phyloP scores from a whole-genome alignment of 2,888 invertebrate genomes.

The Octodonta nipae region DNA sequence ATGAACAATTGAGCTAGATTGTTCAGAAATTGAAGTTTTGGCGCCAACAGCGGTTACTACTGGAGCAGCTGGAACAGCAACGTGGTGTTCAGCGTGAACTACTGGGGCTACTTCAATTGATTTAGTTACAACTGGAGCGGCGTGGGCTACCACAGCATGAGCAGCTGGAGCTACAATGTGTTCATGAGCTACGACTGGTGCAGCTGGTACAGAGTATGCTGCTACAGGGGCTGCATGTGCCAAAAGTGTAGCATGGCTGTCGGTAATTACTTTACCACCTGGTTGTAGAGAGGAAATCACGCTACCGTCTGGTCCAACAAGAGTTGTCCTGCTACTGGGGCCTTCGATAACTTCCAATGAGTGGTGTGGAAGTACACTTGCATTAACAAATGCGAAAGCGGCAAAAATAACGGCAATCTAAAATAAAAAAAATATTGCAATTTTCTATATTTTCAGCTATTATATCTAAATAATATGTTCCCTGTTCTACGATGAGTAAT shows the following conservation, averaged over 20 bases:
- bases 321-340: conserved; percentile 21
- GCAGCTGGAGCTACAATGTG: conserved; percentile 12
- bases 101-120: no score
- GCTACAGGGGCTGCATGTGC: conserved; percentile 8
- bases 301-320: conserved; percentile 23
- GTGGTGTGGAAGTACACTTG: conserved; percentile 9
- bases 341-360: conserved; percentile 21
- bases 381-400: conserved; percentile 16
- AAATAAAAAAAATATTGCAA: no score
- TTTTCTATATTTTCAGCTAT: no score
- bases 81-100: no score
- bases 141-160: conserved; percentile 7
- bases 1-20: no score
- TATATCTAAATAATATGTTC: no score
- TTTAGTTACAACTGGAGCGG: conserved; percentile 11
- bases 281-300: conserved; percentile 22
- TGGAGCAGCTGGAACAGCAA: no score
- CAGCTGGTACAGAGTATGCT: conserved; percentile 12
- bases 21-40: no score
- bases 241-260: conserved; percentile 4
- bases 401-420: conserved; percentile 6
- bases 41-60: no score
- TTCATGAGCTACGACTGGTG: conserved; percentile 9
- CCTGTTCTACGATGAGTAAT: no score
- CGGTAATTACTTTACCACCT: conserved; percentile 22